Evolutionary conservation across 2,113 vertebrate species (phyloP).

Genomic region (Varanus salvator): DNA sequence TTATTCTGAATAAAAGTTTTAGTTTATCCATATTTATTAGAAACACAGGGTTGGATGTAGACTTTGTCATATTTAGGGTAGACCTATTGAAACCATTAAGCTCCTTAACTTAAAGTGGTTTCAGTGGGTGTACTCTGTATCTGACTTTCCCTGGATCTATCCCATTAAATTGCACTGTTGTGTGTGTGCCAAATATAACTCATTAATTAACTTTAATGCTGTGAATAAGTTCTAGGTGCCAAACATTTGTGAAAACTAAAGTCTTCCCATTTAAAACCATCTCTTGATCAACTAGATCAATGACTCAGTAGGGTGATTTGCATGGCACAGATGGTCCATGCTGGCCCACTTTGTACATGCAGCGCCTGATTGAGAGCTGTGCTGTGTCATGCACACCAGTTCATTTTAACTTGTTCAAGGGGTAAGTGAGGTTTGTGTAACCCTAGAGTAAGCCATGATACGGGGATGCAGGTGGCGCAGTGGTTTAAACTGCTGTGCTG

Average conservation of each 20-base stretch:
- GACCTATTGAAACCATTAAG: background rate
- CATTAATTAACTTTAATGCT: background rate
- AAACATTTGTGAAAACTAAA: background rate
- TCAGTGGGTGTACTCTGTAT: background rate
- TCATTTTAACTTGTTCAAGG: too few species aligned
- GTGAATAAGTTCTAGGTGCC: background rate
- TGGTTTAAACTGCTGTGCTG: too few species aligned
- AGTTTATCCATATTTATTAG: constrained; percentile 6
- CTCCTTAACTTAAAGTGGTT: background rate
- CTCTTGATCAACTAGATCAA: background rate
- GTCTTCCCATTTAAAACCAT: background rate
- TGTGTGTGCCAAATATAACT: background rate
- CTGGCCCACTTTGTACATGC: too few species aligned
- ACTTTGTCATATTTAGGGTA: background rate
- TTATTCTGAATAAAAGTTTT: constrained; percentile 45
- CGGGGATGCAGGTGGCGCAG: too few species aligned
- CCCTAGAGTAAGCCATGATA: too few species aligned
- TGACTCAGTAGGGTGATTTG: background rate
- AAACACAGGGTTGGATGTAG: background rate
- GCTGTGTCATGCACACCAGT: too few species aligned
- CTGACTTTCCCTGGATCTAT: background rate
- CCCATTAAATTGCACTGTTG: background rate
- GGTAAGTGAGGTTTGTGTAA: too few species aligned
- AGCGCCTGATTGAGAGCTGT: too few species aligned
- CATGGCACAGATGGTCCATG: too few species aligned